Base-by-base conservation (phyloP, 1,140 invertebrate species). In the Bombus waltoni region DNA sequence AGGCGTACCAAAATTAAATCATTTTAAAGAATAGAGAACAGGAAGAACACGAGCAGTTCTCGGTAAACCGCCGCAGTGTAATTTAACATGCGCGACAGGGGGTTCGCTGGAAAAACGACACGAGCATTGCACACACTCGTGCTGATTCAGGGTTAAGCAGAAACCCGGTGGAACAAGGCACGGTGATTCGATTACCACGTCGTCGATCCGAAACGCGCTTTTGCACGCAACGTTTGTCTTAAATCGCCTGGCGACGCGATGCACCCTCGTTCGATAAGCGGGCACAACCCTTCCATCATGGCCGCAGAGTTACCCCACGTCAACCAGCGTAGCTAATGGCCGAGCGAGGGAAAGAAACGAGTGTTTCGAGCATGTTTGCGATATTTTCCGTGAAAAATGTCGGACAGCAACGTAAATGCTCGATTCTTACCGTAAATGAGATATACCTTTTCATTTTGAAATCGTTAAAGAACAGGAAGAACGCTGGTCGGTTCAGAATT, bases 151-250 rank as follows among this genome's bases (percentile, higher is more conserved):
- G 35, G 75, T 77, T 77, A 77, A 62, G 35, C 53, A 40, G 57
- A 28, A 77, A 77, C 3, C 38, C 57, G 35, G 13, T 77, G 15
- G 57, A 77, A 77, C 53, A 35, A 62, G 53, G 35, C 57, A 62
- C 57, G 32, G 57, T 62, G 75, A 77, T 77, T 77, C 75, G 75
- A 77, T 77, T 77, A 77, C 35, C 75, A 77, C 75, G 53, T 77
- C 75, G 75, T 42, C 75, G 75, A 62, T 62, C 75, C 57, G 75
- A 77, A 77, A 77, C 38, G 75, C 57, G 75, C 35, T 77, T 62
- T 65, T 32, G 38, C 75, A 77, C 75, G 75, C 75, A 77, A 77
- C 75, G 75, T 77, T 77, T 77, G 75, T 65, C 57, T 77, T 77
- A 77, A 77, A 77, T 77, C 75, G 75, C 53, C 13, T 8, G 38